Evolutionary conservation across 1,140 invertebrate genomes (phyloP).

Genomic region (Olivierus martensii): DNA sequence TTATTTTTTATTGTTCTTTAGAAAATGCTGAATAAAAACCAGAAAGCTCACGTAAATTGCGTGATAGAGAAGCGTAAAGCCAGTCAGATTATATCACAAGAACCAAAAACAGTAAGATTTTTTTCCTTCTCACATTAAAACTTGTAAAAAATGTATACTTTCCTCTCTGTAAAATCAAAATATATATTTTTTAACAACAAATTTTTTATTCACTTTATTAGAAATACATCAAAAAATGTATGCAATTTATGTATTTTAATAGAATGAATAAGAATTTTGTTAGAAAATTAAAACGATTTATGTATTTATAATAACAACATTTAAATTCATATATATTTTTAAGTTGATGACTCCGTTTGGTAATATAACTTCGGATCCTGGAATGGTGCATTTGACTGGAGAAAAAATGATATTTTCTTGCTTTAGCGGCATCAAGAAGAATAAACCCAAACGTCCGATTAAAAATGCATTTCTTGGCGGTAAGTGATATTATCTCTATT

Average conservation of each 20-base stretch:
- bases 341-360: conserved; percentile 43
- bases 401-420: conserved; percentile 75
- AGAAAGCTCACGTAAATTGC: conserved; percentile 67
- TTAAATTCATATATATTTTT: background rate
- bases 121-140: background rate
- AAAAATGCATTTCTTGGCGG: no score
- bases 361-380: conserved; percentile 53
- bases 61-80: conserved; percentile 68
- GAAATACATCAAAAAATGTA: no score
- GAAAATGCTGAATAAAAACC: conserved; percentile 38
- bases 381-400: conserved; percentile 54
- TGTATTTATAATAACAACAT: no score
- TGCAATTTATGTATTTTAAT: no score
- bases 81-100: conserved; percentile 61
- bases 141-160: background rate
- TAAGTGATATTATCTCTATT: no score
- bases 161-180: no score
- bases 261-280: no score
- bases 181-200: no score
- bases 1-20: no score
- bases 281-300: no score
- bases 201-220: no score
- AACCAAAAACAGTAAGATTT: conserved; percentile 41
- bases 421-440: conserved; percentile 43
- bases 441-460: no score